These are phyloP conservation scores for Yasuhikotakia modesta DNA, from an alignment of 2,797 vertebrate genomes.

Conservation along the genomic window DNA sequence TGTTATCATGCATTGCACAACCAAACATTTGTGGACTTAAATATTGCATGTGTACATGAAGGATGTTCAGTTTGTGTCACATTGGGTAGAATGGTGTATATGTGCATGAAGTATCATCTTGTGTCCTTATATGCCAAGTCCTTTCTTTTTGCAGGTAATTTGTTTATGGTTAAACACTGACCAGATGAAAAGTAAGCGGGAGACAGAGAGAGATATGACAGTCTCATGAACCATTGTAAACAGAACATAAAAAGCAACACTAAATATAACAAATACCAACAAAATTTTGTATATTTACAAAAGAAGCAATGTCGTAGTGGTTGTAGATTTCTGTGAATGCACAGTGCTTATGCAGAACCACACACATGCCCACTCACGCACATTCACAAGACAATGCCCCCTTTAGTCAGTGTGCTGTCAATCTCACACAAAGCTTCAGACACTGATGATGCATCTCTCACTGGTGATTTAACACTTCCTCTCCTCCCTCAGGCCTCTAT, in stretches of 20 bases:
- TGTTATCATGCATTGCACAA: not conserved
- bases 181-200: not conserved
- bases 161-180: slow-evolving; percentile 64
- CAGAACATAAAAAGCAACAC: slow-evolving; percentile 19
- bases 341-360: slow-evolving; percentile 34
- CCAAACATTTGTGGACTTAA: not conserved
- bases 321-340: slow-evolving; percentile 13
- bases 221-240: slow-evolving; percentile 3
- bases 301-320: slow-evolving; percentile 32
- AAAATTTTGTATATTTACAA: slow-evolving; percentile 23
- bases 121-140: slow-evolving; percentile 68
- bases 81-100: slow-evolving; percentile 31
- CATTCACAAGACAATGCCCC: slow-evolving; percentile 67
- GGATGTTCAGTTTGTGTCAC: slow-evolving; percentile 39
- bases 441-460: slow-evolving; percentile 52
- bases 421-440: slow-evolving; percentile 57
- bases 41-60: not conserved
- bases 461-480: slow-evolving; percentile 56
- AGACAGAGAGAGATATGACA: slow-evolving; percentile 1
- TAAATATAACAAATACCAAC: slow-evolving; percentile 31
- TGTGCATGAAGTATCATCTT: slow-evolving; percentile 58
- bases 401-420: slow-evolving; percentile 70
- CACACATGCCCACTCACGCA: slow-evolving; percentile 57
- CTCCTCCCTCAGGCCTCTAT: slow-evolving; percentile 16
- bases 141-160: slow-evolving; percentile 61